Evolutionary conservation across 2,888 invertebrate genomes (phyloP), one percentile per base, ranked within the genome.

Genomic region (Cenopis cana): DNA sequence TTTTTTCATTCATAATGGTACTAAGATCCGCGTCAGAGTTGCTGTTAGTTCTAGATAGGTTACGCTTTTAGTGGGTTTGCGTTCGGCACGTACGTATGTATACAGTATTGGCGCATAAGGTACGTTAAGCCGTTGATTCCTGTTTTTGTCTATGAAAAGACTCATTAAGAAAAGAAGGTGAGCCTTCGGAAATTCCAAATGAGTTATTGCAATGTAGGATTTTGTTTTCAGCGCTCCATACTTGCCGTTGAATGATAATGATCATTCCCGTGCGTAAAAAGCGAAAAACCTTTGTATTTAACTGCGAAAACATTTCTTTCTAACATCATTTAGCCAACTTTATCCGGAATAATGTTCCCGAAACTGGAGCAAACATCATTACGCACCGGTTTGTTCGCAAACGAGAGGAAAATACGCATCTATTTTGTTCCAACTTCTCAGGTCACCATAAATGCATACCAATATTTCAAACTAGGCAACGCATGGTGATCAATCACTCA

Each of bases 281-380:
- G 33, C 73, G 70, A 73, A 74, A 72, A 52, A 68, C 73, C 52
- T 55, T 72, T 62, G 75, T 77, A 76, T 73, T 75, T 75, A 74
- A 73, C 62, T 65, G 72, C 70, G 72, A 74, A 75, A 76, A 74
- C 73, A 73, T 74, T 76, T 76, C 75, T 74, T 74, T 52, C 46
- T 68, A 65, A 74, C 73, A 74, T 70, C 65, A 66, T 70, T 70
- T 66, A 36, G 59, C 52, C 54, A 66, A 70, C 59, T 70, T 69
- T 66, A 70, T 70, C 65, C 60, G 36, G 57, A 57, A 46, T 61
- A 50, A 52, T 17, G 56, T 46, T 64, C 33, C 24, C 33, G 36
- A 24, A 73, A 69, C 69, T 66, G 73, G 73, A 61, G 66, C 69
- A 69, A 73, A 73, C 73, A 66, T 66, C 70, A 70, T 70, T 70